Conservation (phyloP, 2,113 vertebrate genomes). For the Barbus barbus region DNA sequence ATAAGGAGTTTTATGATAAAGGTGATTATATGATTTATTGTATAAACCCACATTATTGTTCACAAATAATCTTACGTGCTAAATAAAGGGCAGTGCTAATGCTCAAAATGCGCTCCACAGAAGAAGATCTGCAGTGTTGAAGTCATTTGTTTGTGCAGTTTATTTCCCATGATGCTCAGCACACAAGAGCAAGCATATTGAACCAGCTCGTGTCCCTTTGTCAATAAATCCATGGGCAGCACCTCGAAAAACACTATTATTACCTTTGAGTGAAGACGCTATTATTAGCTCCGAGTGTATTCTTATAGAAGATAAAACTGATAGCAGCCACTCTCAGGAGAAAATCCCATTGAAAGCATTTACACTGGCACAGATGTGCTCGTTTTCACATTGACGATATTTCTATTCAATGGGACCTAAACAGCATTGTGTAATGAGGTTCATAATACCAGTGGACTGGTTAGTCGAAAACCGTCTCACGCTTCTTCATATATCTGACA, state of each 20-base stretch:
- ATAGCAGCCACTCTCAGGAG: neutral
- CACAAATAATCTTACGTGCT: neutral
- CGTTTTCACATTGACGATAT: neutral
- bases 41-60: neutral
- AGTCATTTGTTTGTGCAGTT: slow-evolving; percentile 13
- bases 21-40: neutral
- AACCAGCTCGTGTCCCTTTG: neutral
- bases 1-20: neutral
- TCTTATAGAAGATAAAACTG: slow-evolving; percentile 11
- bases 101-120: neutral
- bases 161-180: slow-evolving; percentile 35
- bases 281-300: slow-evolving; percentile 26
- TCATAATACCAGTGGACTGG: slow-evolving; percentile 19
- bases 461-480: neutral
- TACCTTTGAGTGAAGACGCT: neutral
- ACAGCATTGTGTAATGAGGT: neutral
- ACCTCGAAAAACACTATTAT: slow-evolving; percentile 23
- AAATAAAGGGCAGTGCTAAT: neutral
- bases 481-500: neutral
- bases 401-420: neutral
- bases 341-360: neutral
- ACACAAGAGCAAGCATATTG: slow-evolving; percentile 6
- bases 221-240: slow-evolving; percentile 34
- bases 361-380: neutral
- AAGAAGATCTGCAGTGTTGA: neutral